Percentiles rank a stretch among this genome's conserved stretches.
phyloP scores from a whole-genome alignment of 2,888 invertebrate genomes.

The Branchipolynoe longqiensis region DNA sequence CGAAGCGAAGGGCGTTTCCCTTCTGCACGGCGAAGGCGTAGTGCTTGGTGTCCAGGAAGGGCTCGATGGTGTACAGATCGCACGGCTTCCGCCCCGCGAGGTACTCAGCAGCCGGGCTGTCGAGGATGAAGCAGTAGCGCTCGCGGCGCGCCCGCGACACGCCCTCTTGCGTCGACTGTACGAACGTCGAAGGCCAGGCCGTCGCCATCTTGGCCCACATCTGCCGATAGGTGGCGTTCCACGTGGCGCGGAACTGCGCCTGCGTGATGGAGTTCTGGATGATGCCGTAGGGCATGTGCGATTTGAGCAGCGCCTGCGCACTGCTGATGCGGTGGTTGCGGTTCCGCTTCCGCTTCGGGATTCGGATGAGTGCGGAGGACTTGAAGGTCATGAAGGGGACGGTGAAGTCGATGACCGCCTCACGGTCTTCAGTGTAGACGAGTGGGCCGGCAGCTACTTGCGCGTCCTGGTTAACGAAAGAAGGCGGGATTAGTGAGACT shows the following conservation, averaged over 20 bases:
- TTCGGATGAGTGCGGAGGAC: conserved; percentile 66
- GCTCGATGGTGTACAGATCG: conserved; percentile 68
- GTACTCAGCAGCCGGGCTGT: conserved; percentile 68
- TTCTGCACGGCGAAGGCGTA: conserved; percentile 68
- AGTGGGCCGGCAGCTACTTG: conserved; percentile 68
- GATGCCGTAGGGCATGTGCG: conserved; percentile 65
- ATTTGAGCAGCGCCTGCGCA: conserved; percentile 62
- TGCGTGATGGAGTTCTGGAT: conserved; percentile 49
- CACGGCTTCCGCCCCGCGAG: conserved; percentile 65
- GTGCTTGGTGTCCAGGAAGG: conserved; percentile 65
- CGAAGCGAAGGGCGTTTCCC: conserved; percentile 54
- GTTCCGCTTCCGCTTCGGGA: conserved; percentile 27
- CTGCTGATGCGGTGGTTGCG: conserved; percentile 51
- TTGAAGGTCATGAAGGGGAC: conserved; percentile 66
- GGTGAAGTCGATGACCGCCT: conserved; percentile 67
- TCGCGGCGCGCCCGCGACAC: conserved; percentile 64
- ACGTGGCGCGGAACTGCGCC: conserved; percentile 9
- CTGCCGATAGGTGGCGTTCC: conserved; percentile 45
- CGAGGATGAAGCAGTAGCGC: conserved; percentile 67
- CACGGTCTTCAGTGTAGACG: conserved; percentile 61
- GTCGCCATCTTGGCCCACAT: conserved; percentile 65
- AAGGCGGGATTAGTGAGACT: not conserved
- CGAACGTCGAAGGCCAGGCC: conserved; percentile 65
- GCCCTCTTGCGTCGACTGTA: conserved; percentile 66
- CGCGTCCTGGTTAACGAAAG: conserved; percentile 65